Percentiles rank a stretch among this genome's conserved stretches.
Conservation (phyloP, 2,888 invertebrate species). For the Camptogramma bilineatum region DNA sequence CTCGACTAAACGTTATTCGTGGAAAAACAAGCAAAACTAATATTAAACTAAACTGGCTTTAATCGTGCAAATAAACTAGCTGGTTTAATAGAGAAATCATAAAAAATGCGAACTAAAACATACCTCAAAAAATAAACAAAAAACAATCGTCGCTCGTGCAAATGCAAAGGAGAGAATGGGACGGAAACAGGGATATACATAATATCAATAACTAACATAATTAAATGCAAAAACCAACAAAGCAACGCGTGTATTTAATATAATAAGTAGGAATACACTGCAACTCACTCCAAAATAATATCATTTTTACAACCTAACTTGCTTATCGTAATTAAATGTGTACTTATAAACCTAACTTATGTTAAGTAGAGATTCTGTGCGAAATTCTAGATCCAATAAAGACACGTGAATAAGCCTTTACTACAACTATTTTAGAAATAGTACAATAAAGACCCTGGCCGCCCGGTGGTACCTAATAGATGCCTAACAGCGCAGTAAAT, state of each 20-base stretch:
- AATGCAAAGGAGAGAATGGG: slow-evolving; percentile 63
- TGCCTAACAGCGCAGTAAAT: slow-evolving; percentile 31
- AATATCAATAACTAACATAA: slow-evolving; percentile 55
- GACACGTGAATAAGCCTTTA: slow-evolving; percentile 66
- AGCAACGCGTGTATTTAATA: slow-evolving; percentile 54
- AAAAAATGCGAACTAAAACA: slow-evolving; percentile 60
- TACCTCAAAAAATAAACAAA: slow-evolving; percentile 73
- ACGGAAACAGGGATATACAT: slow-evolving; percentile 64
- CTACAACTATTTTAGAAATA: slow-evolving; percentile 79
- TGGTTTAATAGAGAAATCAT: neutral
- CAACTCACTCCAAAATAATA: slow-evolving; percentile 69
- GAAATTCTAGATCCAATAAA: slow-evolving; percentile 49
- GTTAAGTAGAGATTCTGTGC: slow-evolving; percentile 57
- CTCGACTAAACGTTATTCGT: neutral
- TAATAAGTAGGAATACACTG: slow-evolving; percentile 57
- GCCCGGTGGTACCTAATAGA: slow-evolving; percentile 45
- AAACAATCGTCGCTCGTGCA: slow-evolving; percentile 73
- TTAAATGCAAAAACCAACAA: slow-evolving; percentile 56
- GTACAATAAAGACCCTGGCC: slow-evolving; percentile 72
- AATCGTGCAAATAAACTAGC: slow-evolving; percentile 16
- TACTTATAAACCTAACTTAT: slow-evolving; percentile 73
- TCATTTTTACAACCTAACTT: slow-evolving; percentile 73
- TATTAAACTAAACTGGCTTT: neutral
- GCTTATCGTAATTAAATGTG: slow-evolving; percentile 57
- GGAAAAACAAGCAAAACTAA: slow-evolving; percentile 4